Percentiles rank a stretch among this genome's conserved stretches.
phyloP scores from a whole-genome alignment of 2,797 vertebrate species.

The Crypturellus tataupa region DNA sequence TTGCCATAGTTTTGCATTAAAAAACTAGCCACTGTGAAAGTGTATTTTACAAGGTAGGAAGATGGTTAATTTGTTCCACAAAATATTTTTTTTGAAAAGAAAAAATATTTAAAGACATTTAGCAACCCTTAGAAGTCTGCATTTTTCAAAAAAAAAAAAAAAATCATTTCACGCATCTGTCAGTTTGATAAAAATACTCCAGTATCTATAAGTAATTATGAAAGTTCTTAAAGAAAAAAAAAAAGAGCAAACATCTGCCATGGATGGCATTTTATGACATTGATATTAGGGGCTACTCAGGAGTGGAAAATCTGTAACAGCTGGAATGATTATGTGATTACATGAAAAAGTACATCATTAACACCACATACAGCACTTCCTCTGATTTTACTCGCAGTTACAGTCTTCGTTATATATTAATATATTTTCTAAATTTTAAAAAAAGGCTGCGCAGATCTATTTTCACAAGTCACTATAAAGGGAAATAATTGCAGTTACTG shows the following conservation, averaged over 20 bases:
- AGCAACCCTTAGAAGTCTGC: neutral
- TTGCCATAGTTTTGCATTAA: neutral
- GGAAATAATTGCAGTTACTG: neutral
- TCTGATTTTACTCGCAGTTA: neutral
- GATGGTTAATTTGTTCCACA: neutral
- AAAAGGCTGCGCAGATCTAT: neutral
- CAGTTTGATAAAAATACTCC: neutral
- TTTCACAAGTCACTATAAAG: neutral
- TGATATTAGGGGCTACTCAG: neutral
- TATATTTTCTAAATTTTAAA: neutral
- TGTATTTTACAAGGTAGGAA: neutral
- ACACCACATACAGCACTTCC: neutral
- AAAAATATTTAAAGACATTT: neutral
- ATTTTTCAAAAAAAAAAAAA: neutral
- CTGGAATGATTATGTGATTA: constrained; percentile 29
- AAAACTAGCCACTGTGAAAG: neutral
- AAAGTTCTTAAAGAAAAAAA: neutral
- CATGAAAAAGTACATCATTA: neutral
- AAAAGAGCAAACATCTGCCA: neutral
- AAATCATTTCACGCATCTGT: neutral
- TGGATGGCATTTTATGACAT: neutral
- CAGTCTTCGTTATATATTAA: neutral
- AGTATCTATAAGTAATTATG: neutral
- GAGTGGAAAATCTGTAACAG: neutral
- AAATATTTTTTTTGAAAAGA: neutral